Evolutionary conservation across 2,797 vertebrate species (phyloP).

Genomic region (Psittacula derbiana): DNA sequence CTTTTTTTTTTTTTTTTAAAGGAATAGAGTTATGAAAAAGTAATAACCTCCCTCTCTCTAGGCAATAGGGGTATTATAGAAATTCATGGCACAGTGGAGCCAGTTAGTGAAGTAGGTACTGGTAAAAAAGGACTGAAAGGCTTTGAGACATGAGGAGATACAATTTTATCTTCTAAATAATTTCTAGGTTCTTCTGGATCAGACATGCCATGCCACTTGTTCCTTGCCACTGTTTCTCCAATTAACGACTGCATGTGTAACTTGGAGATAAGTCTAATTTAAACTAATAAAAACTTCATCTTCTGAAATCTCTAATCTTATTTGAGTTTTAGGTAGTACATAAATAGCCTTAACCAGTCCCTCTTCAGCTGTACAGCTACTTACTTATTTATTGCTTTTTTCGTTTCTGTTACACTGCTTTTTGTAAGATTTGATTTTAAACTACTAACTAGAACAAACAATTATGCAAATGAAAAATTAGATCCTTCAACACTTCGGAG

Average conservation of each 20-base stretch:
- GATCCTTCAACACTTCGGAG: constrained; percentile 54
- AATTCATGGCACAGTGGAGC: background rate
- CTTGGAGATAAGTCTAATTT: constrained; percentile 30
- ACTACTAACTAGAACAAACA: constrained; percentile 62
- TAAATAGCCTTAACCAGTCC: constrained; percentile 40
- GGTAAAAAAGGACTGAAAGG: background rate
- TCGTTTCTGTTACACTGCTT: constrained; percentile 24
- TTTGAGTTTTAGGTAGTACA: constrained; percentile 19
- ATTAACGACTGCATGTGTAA: background rate
- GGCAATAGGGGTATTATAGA: background rate
- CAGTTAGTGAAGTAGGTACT: background rate
- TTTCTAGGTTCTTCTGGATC: background rate
- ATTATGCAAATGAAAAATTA: constrained; percentile 71
- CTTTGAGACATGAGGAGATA: background rate
- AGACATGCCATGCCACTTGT: background rate
- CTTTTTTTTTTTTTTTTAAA: background rate
- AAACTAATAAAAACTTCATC: constrained; percentile 30
- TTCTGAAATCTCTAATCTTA: constrained; percentile 49
- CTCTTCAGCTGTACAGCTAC: constrained; percentile 10
- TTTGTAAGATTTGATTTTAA: constrained; percentile 54
- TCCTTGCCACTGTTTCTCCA: background rate
- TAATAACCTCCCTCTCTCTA: background rate
- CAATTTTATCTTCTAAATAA: background rate
- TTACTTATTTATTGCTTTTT: constrained; percentile 58
- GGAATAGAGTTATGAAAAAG: background rate